These are phyloP conservation scores for Apostichopus japonicus DNA, from an alignment of 35 echinoderm and acorn worm genomes.

Conservation along the genomic window DNA sequence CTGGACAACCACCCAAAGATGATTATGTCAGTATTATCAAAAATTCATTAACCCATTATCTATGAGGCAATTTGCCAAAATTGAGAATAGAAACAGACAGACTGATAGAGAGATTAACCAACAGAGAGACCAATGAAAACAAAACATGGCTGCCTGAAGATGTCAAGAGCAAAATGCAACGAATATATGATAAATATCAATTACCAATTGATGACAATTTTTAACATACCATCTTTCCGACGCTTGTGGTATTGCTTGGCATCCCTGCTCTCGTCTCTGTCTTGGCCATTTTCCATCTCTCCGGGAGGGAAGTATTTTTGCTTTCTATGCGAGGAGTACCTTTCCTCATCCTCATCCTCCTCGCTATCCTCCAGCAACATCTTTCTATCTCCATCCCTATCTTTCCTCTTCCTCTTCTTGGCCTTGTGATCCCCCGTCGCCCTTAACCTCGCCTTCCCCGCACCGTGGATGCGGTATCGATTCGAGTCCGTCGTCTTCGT, in stretches of 20 bases:
- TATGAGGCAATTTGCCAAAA: too few relatives aligned
- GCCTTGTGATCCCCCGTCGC: conserved; percentile 2
- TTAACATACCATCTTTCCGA: conserved; percentile 18
- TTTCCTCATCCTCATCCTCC: neutral
- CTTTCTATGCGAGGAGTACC: conserved; percentile 11
- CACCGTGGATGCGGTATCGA: neutral
- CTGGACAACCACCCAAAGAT: too few relatives aligned
- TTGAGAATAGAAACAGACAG: too few relatives aligned
- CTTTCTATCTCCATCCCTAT: neutral
- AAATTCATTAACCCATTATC: too few relatives aligned
- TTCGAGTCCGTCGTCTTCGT: neutral
- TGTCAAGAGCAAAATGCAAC: too few relatives aligned
- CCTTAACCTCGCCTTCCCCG: neutral
- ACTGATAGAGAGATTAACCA: too few relatives aligned
- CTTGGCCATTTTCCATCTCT: conserved; percentile 32
- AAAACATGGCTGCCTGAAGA: too few relatives aligned
- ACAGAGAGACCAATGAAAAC: too few relatives aligned
- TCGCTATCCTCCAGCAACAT: neutral
- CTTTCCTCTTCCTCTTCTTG: conserved; percentile 44
- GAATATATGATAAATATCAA: too few relatives aligned
- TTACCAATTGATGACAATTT: too few relatives aligned
- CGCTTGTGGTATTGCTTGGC: conserved; percentile 47
- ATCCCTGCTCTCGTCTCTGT: neutral
- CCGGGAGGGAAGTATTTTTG: neutral
- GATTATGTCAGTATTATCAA: too few relatives aligned